Evolutionary conservation across 1,140 invertebrate species (phyloP).

Genomic region (Aleiodes sp.): DNA sequence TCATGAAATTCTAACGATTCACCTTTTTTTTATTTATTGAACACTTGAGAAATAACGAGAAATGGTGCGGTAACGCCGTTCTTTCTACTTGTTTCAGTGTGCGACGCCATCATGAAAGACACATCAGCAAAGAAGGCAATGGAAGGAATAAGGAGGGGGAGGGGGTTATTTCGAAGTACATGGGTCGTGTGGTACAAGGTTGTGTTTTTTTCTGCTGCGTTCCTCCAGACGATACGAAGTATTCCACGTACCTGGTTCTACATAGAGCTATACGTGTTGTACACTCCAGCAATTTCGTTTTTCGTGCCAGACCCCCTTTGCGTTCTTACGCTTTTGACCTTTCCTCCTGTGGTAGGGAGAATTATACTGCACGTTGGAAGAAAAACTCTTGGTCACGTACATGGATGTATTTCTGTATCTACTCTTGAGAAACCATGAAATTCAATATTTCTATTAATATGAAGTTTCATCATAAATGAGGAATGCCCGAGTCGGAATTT

Average conservation of each 20-base stretch:
- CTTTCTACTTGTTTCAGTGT: background rate
- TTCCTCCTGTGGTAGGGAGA: background rate
- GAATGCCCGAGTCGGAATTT: no score
- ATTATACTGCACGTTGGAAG: slow-evolving; percentile 15
- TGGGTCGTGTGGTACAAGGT: slow-evolving; percentile 30
- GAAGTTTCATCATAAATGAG: no score
- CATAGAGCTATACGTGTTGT: slow-evolving; percentile 6
- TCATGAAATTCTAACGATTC: slow-evolving; percentile 1
- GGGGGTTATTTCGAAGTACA: background rate
- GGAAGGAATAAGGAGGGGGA: slow-evolving; percentile 1
- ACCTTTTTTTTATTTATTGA: slow-evolving; percentile 32
- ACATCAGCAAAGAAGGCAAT: slow-evolving; percentile 9
- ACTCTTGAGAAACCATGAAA: background rate
- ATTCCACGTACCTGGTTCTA: slow-evolving; percentile 52
- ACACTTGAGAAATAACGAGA: slow-evolving; percentile 22
- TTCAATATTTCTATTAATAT: slow-evolving; percentile 13
- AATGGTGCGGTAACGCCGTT: background rate
- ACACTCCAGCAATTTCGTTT: slow-evolving; percentile 1
- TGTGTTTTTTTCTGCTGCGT: slow-evolving; percentile 20
- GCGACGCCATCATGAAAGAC: slow-evolving; percentile 30
- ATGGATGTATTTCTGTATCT: background rate
- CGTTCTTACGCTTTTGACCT: slow-evolving; percentile 28
- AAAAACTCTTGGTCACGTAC: slow-evolving; percentile 21
- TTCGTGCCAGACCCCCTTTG: background rate
- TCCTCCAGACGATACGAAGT: slow-evolving; percentile 38